Evolutionary conservation across 2,113 vertebrate species (phyloP).

Genomic region (Micromys minutus): DNA sequence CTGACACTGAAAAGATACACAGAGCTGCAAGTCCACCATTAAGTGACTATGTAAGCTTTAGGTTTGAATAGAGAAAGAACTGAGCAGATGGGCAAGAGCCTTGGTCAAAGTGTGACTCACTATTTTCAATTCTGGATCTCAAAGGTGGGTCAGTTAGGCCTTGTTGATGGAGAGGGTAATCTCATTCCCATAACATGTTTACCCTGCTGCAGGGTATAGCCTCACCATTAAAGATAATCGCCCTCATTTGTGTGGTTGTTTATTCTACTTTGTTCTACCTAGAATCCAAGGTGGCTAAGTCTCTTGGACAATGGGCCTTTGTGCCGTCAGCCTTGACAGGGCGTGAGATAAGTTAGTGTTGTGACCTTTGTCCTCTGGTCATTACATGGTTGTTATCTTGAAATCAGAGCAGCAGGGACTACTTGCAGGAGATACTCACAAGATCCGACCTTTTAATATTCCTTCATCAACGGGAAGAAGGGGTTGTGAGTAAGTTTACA

Average conservation of each 20-base stretch:
- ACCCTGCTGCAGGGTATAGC: background rate
- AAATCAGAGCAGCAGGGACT: background rate
- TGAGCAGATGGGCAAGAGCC: background rate
- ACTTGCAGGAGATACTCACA: background rate
- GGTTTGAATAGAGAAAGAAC: background rate
- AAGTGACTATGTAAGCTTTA: background rate
- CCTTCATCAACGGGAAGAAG: background rate
- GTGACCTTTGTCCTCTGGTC: background rate
- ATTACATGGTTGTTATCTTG: background rate
- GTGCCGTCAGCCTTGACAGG: background rate
- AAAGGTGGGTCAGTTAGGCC: background rate
- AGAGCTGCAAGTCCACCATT: background rate
- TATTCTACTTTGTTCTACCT: background rate
- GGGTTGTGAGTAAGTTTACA: background rate
- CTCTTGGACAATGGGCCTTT: background rate
- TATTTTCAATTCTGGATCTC: background rate
- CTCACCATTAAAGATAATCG: background rate
- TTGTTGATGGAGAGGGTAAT: background rate
- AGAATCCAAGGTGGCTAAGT: background rate
- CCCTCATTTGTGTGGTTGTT: background rate
- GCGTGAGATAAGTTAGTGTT: background rate
- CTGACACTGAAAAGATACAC: background rate
- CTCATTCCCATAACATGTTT: background rate
- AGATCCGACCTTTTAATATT: background rate
- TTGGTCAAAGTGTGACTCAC: background rate